Evolutionary conservation across 2,797 vertebrate species (phyloP), one percentile per base, ranked within the genome.

Genomic region (Ptychobarbus kaznakovi): DNA sequence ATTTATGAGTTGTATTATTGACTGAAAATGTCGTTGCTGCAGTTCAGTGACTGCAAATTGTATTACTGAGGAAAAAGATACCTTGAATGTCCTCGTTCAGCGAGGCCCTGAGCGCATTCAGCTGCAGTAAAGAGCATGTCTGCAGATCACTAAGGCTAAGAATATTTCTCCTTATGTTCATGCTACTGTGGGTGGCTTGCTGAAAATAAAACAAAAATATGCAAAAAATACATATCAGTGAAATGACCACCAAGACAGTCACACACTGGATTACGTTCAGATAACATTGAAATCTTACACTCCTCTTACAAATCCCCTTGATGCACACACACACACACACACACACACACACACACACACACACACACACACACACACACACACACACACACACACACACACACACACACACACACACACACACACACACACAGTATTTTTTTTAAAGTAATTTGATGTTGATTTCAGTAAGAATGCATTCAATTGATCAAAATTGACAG

Each of bases 1-100:
- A 68, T 66, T 68, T 68, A 2, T 35, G 28, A 65, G 16, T 32
- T 12, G 44, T 22, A 49, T 68, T 80, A 51, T 69, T 81, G 6
- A 70, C 25, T 56, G n/a, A 82, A 61, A 44, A 44, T 61, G 20
- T 81, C 38, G 18, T 22, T 28, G 56, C 16, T 79, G 58, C 65
- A 79, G 44, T 80, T 35, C 18, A 80, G 22, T 22, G 7, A n/a
- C 40, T 44, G 25, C 3, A 44, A 3, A 56, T 18, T 42, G 46
- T 38, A 73, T 28, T 4, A 51, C 40, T 61, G 20, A 78, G 40
- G 16, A 56, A 44, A 56, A 80, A 77, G 58, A 82, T 70, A 92
- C 91, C 90, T 44, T 92, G 91, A 85, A 91, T 90, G 66, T 90
- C 89, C 84, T 90, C 87, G 70, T 86, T 86, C 20, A 92, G 75